phyloP scores from a whole-genome alignment of 1,140 invertebrate genomes.

The Eubasilissa regina region DNA sequence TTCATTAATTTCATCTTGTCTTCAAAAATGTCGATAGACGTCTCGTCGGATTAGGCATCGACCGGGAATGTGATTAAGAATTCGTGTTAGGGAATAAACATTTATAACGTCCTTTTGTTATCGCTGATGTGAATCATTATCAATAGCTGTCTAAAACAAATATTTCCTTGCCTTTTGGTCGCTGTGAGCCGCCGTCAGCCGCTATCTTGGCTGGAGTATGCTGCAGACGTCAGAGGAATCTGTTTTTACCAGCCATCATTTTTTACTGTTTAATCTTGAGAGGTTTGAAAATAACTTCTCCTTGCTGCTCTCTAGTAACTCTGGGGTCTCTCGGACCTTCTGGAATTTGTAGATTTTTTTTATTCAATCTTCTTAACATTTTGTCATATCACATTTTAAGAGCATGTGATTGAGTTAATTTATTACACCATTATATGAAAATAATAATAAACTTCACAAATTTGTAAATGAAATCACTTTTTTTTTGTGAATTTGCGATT shows the following conservation, averaged over 20 bases:
- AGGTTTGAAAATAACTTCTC: background rate
- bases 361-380: too few relatives aligned
- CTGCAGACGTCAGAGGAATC: slow-evolving; percentile 23
- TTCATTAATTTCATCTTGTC: slow-evolving; percentile 47
- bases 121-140: slow-evolving; percentile 41
- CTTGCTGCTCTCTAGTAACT: background rate
- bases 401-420: too few relatives aligned
- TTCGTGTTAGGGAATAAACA: slow-evolving; percentile 48
- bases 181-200: slow-evolving; percentile 1
- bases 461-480: too few relatives aligned
- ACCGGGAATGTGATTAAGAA: slow-evolving; percentile 45
- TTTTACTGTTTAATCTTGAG: slow-evolving; percentile 28
- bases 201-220: slow-evolving; percentile 18
- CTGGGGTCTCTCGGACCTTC: too few relatives aligned
- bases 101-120: slow-evolving; percentile 48
- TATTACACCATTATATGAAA: too few relatives aligned
- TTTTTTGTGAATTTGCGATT: too few relatives aligned
- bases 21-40: slow-evolving; percentile 43
- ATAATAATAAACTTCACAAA: too few relatives aligned
- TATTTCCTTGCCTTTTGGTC: slow-evolving; percentile 36
- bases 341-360: too few relatives aligned
- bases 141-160: slow-evolving; percentile 53
- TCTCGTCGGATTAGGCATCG: slow-evolving; percentile 8
- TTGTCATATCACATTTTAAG: too few relatives aligned
- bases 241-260: background rate